Conservation (phyloP, 2,888 invertebrate genomes). For the Biston betularia region DNA sequence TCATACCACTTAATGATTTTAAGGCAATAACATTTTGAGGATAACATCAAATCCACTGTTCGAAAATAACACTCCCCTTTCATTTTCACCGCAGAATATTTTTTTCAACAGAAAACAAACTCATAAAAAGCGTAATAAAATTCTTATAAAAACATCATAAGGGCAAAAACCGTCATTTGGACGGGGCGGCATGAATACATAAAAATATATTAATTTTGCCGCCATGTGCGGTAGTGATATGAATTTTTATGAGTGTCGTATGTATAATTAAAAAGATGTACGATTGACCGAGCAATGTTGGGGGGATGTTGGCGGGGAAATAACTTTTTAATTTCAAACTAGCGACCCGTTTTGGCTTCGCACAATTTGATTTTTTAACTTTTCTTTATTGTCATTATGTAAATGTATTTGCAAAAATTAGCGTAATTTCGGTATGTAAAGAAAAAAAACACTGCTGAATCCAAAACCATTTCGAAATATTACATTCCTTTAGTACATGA, state of each 20-base stretch:
- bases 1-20: no score
- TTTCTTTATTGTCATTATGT: no score
- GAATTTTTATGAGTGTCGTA: conserved; percentile 44
- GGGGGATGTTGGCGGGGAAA: conserved; percentile 2
- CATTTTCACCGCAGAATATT: conserved; percentile 29
- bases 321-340: conserved; percentile 1
- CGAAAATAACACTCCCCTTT: background rate
- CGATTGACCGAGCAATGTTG: conserved; percentile 26
- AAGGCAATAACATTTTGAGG: background rate
- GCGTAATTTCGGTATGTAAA: no score
- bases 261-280: conserved; percentile 44
- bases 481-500: no score
- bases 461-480: no score
- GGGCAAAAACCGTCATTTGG: conserved; percentile 39
- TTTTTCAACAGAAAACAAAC: conserved; percentile 43
- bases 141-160: conserved; percentile 39
- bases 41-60: background rate
- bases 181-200: conserved; percentile 42
- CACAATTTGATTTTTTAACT: no score
- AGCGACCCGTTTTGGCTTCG: no score
- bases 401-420: no score
- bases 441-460: no score
- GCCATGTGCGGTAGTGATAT: conserved; percentile 35
- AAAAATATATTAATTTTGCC: conserved; percentile 45
- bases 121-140: conserved; percentile 45